Percentiles rank a stretch among this genome's conserved stretches.
Conservation (phyloP, 2,797 vertebrate species). For the Chromobotia macracanthus region DNA sequence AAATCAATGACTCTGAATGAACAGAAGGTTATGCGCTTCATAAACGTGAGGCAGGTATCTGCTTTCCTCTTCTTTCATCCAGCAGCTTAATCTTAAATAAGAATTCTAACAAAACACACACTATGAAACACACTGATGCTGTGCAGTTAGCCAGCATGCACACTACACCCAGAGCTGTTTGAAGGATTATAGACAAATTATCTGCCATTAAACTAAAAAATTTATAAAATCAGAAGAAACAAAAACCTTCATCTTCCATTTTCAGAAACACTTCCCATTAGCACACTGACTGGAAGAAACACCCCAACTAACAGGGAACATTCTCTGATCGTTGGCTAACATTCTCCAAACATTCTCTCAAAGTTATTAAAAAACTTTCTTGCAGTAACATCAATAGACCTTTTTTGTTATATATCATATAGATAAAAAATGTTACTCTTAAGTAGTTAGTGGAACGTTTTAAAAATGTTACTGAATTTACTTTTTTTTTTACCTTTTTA, state of each 20-base stretch:
- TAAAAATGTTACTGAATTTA: no score
- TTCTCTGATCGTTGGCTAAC: no score
- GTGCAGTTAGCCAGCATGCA: conserved; percentile 40
- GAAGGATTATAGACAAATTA: background rate
- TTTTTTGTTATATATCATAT: no score
- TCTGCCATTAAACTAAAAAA: background rate
- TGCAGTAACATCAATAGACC: no score
- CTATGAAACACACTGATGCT: conserved; percentile 43
- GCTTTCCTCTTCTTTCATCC: conserved; percentile 20
- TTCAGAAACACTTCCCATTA: conserved; percentile 11
- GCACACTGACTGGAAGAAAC: conserved; percentile 8
- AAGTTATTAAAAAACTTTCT: no score
- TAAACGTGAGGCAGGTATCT: conserved; percentile 42
- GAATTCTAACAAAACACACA: conserved; percentile 51
- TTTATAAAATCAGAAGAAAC: no score
- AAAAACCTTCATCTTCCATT: background rate
- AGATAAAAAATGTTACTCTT: no score
- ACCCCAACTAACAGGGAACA: no score
- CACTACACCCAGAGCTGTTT: conserved; percentile 42
- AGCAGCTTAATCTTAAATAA: conserved; percentile 59
- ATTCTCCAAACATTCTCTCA: no score
- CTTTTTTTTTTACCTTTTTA: no score
- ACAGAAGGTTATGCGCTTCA: conserved; percentile 25
- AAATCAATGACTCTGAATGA: conserved; percentile 38
- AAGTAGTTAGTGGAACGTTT: no score